phyloP scores from a whole-genome alignment of 2,113 vertebrate genomes.

The Corvus cornix region DNA sequence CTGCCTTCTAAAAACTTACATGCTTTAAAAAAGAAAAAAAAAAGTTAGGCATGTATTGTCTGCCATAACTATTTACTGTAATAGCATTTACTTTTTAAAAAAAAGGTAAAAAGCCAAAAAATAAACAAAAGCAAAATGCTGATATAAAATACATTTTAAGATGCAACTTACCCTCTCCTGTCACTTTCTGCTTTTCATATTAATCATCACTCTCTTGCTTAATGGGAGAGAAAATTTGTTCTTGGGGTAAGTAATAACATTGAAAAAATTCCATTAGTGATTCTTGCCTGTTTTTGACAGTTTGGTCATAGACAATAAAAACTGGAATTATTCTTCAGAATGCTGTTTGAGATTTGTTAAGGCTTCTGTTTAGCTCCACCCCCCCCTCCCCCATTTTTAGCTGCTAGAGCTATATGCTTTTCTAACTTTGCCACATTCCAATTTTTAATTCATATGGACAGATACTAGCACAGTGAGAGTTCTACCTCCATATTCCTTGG shows the following conservation, averaged over 20 bases:
- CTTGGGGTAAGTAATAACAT: background rate
- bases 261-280: background rate
- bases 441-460: background rate
- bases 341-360: background rate
- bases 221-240: background rate
- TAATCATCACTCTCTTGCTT: background rate
- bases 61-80: background rate
- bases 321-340: background rate
- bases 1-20: background rate
- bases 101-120: background rate
- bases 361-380: background rate
- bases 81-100: background rate
- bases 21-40: background rate
- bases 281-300: background rate
- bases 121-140: background rate
- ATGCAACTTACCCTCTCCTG: background rate
- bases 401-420: background rate
- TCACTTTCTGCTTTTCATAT: background rate
- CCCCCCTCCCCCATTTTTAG: background rate
- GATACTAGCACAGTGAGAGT: background rate
- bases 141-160: background rate
- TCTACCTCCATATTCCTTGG: background rate
- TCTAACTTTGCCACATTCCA: background rate
- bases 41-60: background rate
- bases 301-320: background rate